Evolutionary conservation across 2,797 vertebrate genomes (phyloP).

Genomic region (Microctenopoma stevenorrisi): DNA sequence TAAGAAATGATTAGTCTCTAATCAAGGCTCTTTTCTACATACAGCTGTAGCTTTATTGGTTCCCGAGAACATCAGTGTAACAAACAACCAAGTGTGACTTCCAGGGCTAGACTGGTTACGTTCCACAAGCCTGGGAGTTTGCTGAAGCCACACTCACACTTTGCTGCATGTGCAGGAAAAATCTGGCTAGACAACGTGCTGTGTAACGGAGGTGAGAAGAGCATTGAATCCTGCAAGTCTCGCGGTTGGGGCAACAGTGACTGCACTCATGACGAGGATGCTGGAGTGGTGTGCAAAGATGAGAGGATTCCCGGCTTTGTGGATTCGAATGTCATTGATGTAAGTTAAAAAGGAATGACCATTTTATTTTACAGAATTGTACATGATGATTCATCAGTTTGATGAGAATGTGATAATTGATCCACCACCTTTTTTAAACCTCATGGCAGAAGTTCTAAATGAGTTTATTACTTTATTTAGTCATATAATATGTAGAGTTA

Average conservation of each 20-base stretch:
- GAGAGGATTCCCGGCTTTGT: conserved; percentile 91
- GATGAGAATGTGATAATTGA: too few species aligned
- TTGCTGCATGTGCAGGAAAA: conserved; percentile 82
- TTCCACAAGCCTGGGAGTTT: conserved; percentile 12
- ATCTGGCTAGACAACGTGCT: conserved; percentile 98
- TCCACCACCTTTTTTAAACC: too few species aligned
- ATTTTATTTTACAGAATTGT: too few species aligned
- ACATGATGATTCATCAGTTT: too few species aligned
- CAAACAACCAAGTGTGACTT: conserved; percentile 25
- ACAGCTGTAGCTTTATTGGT: not conserved
- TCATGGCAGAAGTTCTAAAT: too few species aligned
- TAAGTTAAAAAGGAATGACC: conserved; percentile 66
- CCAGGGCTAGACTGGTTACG: conserved; percentile 9
- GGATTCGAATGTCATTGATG: conserved; percentile 94
- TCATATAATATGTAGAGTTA: not conserved
- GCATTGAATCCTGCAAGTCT: conserved; percentile 88
- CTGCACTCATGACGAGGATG: conserved; percentile 97
- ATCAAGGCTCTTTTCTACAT: not conserved
- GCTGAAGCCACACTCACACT: conserved; percentile 33
- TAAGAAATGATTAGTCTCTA: too few species aligned
- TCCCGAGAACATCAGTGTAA: conserved; percentile 1
- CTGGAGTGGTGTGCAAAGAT: conserved; percentile 94
- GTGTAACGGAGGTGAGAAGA: conserved; percentile 89
- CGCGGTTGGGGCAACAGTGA: conserved; percentile 98
- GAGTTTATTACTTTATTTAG: too few species aligned